Evolutionary conservation across 1,140 invertebrate species (phyloP).

Genomic region (Matsumurasca onukii): DNA sequence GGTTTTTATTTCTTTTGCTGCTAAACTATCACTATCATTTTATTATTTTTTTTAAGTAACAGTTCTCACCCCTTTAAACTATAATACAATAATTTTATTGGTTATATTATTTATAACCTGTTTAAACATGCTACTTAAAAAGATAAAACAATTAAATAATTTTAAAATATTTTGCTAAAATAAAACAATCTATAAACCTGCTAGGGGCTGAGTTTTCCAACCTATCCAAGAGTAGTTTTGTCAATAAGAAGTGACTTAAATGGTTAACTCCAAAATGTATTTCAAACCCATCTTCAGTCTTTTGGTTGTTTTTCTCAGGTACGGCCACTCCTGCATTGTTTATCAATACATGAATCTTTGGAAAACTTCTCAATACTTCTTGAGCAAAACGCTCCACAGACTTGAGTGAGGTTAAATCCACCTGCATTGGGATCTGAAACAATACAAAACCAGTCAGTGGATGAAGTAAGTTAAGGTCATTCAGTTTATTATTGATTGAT

Average conservation of each 20-base stretch:
- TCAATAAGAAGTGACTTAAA: slow-evolving; percentile 82
- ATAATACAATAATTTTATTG: too few species aligned
- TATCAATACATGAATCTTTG: slow-evolving; percentile 68
- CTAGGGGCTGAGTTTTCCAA: slow-evolving; percentile 63
- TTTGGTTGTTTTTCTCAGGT: slow-evolving; percentile 51
- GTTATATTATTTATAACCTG: too few species aligned
- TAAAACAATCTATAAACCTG: too few species aligned
- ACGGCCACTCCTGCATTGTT: slow-evolving; percentile 74
- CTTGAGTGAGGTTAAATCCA: slow-evolving; percentile 68
- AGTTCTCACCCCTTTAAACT: too few species aligned
- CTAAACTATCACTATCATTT: too few species aligned
- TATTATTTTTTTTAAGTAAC: too few species aligned
- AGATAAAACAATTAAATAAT: too few species aligned
- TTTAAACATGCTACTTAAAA: too few species aligned
- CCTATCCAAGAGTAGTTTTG: slow-evolving; percentile 69
- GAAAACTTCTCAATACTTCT: slow-evolving; percentile 60
- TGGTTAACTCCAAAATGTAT: slow-evolving; percentile 79
- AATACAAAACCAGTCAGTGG: slow-evolving; percentile 15
- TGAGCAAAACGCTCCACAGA: slow-evolving; percentile 70
- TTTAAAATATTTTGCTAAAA: too few species aligned
- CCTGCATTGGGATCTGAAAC: slow-evolving; percentile 65
- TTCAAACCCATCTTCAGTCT: slow-evolving; percentile 81
- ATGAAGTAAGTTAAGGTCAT: not conserved
- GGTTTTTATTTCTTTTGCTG: too few species aligned
- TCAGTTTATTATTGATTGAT: not conserved